Evolutionary conservation across 2,888 invertebrate species (phyloP).

Genomic region (Protonemura montana): DNA sequence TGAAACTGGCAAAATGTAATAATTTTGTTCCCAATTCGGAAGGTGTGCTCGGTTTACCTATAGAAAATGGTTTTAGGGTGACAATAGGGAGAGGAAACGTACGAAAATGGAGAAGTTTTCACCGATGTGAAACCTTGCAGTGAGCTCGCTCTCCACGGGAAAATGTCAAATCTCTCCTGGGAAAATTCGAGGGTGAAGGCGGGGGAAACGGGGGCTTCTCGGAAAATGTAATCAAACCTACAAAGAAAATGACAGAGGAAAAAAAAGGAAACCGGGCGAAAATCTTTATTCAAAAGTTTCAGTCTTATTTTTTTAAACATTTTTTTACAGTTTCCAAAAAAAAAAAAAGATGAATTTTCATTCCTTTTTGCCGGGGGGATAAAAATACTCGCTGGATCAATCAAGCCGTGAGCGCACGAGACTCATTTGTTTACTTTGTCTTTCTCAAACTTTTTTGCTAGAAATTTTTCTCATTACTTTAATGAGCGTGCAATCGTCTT

Average conservation of each 20-base stretch:
- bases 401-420: not conserved
- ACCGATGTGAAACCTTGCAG: not conserved
- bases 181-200: not conserved
- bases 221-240: not conserved
- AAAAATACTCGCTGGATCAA: not conserved
- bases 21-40: not conserved
- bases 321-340: not conserved
- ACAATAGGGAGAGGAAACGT: not conserved
- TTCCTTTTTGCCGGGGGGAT: not conserved
- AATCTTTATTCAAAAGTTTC: not conserved
- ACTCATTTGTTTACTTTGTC: not conserved
- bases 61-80: not conserved
- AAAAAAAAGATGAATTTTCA: not conserved
- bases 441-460: not conserved
- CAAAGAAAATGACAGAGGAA: not conserved
- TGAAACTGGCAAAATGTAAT: not conserved
- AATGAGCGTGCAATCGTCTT: not conserved
- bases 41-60: not conserved
- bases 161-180: not conserved
- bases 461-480: not conserved
- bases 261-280: not conserved
- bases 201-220: not conserved
- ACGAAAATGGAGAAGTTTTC: not conserved
- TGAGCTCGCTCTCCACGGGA: not conserved
- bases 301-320: not conserved